Conservation (phyloP, 2,113 vertebrate species). For the Psettodes erumei region DNA sequence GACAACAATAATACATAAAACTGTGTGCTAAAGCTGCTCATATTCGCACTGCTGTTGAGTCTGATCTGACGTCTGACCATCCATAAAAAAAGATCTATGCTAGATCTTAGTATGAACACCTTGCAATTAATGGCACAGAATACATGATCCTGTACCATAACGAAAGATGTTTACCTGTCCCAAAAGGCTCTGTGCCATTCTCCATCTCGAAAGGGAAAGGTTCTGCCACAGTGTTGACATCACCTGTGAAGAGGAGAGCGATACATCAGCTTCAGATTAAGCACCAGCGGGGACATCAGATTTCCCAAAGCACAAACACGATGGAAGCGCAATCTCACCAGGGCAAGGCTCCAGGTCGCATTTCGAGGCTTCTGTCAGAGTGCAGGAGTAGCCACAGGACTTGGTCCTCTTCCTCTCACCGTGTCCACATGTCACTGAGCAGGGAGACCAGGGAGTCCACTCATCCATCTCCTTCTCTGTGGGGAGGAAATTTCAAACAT, state of each 20-base stretch:
- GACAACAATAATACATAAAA: not conserved
- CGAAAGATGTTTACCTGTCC: constrained; percentile 84
- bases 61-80: not conserved
- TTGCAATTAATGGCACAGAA: not conserved
- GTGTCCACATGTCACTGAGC: constrained; percentile 87
- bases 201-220: constrained; percentile 83
- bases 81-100: not conserved
- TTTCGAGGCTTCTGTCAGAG: constrained; percentile 85
- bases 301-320: not conserved
- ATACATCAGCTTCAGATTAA: not conserved
- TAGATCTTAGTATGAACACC: not conserved
- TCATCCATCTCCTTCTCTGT: constrained; percentile 87
- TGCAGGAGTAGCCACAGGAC: constrained; percentile 90
- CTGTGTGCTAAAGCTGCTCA: not conserved
- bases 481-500: constrained; percentile 34
- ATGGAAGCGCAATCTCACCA: constrained; percentile 76
- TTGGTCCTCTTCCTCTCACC: constrained; percentile 89
- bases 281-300: not conserved
- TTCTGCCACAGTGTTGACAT: constrained; percentile 77
- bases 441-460: constrained; percentile 93
- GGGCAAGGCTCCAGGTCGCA: constrained; percentile 87
- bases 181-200: constrained; percentile 86
- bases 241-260: constrained; percentile 66
- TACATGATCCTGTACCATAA: not conserved
- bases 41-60: not conserved